Evolutionary conservation across 2,888 invertebrate species (phyloP).

Genomic region (Phyllotreta cruciferae): DNA sequence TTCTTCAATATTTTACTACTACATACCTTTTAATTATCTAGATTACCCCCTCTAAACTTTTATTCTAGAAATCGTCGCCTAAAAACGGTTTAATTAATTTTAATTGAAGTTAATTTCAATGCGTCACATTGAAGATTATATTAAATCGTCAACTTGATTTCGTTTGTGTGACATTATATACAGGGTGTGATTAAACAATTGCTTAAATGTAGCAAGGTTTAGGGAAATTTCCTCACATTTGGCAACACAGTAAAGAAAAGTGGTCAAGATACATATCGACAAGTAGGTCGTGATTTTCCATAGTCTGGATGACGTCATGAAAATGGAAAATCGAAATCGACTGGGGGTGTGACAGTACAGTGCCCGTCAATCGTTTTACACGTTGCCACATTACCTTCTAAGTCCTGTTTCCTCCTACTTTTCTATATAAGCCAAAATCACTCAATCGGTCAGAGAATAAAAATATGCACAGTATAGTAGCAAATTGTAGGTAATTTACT

Average conservation of each 20-base stretch:
- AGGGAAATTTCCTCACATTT: no score
- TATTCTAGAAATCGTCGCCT: background rate
- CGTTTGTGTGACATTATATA: no score
- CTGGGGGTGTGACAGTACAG: conserved; percentile 12
- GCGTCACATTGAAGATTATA: conserved; percentile 1
- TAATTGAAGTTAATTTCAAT: conserved; percentile 1
- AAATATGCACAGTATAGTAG: no score
- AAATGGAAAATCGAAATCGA: conserved; percentile 15
- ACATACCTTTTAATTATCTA: no score
- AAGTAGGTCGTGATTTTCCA: conserved; percentile 1
- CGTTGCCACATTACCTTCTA: conserved; percentile 9
- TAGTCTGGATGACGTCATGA: conserved; percentile 17
- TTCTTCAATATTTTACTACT: no score
- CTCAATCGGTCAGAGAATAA: no score
- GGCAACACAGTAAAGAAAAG: background rate
- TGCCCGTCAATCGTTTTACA: background rate
- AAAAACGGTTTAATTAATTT: conserved; percentile 9
- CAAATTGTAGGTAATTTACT: no score
- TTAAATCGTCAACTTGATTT: background rate
- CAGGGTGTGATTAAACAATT: no score
- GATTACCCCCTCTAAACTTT: no score
- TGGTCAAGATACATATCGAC: background rate
- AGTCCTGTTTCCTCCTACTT: no score
- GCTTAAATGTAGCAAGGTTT: background rate
- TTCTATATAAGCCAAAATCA: no score